phyloP scores from a whole-genome alignment of 2,888 invertebrate genomes.

The Mesoligia furuncula region DNA sequence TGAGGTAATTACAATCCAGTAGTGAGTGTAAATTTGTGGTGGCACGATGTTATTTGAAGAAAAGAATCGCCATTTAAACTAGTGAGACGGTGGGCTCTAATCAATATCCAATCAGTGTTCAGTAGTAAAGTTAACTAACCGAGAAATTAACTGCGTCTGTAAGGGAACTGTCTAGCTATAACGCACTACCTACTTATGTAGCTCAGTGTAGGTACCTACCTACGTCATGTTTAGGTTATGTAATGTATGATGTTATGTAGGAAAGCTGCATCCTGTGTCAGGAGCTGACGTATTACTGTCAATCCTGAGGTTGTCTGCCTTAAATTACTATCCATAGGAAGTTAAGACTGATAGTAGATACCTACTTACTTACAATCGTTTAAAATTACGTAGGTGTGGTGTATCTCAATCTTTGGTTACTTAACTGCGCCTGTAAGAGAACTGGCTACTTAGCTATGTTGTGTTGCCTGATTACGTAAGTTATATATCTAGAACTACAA shows the following conservation, averaged over 20 bases:
- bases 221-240: slow-evolving; percentile 38
- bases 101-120: slow-evolving; percentile 89
- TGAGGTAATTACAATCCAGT: slow-evolving; percentile 85
- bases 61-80: slow-evolving; percentile 86
- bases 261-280: neutral
- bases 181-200: slow-evolving; percentile 49
- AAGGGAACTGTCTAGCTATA: slow-evolving; percentile 70
- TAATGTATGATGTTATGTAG: slow-evolving; percentile 16
- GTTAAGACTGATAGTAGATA: neutral
- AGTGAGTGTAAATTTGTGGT: slow-evolving; percentile 89
- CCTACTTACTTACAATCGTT: neutral
- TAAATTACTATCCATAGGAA: neutral
- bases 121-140: slow-evolving; percentile 89
- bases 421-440: neutral
- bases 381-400: neutral
- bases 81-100: slow-evolving; percentile 86
- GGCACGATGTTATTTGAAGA: slow-evolving; percentile 84
- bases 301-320: neutral
- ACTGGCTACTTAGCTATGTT: neutral
- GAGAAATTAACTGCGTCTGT: slow-evolving; percentile 86
- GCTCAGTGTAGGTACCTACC: slow-evolving; percentile 15
- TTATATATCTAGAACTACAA: neutral
- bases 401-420: neutral
- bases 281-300: neutral
- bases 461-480: neutral